Conservation (phyloP, 2,113 vertebrate genomes). For the Thryonomys swinderianus region DNA sequence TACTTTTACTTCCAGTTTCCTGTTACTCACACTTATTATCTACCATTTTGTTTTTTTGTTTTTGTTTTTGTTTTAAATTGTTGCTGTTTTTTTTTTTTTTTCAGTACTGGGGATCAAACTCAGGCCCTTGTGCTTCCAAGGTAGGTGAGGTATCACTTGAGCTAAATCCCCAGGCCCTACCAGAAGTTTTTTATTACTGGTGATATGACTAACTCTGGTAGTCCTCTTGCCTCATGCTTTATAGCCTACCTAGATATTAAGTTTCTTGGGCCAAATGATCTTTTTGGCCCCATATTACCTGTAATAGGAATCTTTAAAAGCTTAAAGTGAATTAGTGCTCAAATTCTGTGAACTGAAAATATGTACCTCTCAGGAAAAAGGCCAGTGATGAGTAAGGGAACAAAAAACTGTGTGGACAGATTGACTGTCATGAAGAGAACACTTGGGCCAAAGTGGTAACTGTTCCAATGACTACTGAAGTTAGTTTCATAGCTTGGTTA, state of each 20-base stretch:
- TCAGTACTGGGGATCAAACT: too few relatives aligned
- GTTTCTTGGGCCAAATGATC: slow-evolving; percentile 11
- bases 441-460: neutral
- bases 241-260: neutral
- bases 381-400: neutral
- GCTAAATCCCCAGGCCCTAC: neutral
- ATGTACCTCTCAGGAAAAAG: neutral
- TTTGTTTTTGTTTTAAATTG: too few relatives aligned
- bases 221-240: neutral
- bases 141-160: too few relatives aligned
- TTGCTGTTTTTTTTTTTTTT: too few relatives aligned
- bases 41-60: too few relatives aligned
- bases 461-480: neutral
- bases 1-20: neutral
- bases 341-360: neutral
- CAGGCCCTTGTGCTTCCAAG: too few relatives aligned
- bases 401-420: neutral
- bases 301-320: neutral
- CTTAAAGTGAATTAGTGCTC: neutral
- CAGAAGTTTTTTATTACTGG: neutral
- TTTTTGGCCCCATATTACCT: neutral
- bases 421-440: neutral
- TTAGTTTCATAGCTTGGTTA: neutral
- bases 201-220: neutral
- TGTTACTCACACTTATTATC: neutral